Percentiles rank a stretch among this genome's conserved stretches.
These are phyloP conservation scores for Ammodytes dubius DNA, from an alignment of 2,113 vertebrate species.

Conservation along the genomic window DNA sequence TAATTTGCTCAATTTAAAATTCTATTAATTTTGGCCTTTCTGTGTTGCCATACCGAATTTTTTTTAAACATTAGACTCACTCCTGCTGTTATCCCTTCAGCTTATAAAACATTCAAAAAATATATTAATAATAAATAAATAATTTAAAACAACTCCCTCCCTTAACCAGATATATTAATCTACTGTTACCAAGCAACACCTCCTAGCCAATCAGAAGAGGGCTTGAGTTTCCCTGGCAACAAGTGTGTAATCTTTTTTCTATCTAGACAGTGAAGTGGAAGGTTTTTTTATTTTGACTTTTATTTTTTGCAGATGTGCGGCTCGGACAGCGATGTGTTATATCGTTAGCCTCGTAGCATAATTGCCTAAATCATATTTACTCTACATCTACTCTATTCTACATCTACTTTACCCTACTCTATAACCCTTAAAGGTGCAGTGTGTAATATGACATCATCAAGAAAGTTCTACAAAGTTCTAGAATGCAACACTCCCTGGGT, in stretches of 20 bases:
- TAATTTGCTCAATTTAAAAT: background rate
- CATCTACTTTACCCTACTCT: too few relatives aligned
- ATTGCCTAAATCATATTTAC: too few relatives aligned
- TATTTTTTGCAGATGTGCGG: slow-evolving; percentile 42
- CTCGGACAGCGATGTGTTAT: slow-evolving; percentile 5
- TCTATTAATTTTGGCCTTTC: background rate
- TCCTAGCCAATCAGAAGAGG: slow-evolving; percentile 23
- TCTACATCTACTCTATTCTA: too few relatives aligned
- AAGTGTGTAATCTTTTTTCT: background rate
- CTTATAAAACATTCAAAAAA: slow-evolving; percentile 30
- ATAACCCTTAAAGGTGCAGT: too few relatives aligned
- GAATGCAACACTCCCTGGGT: too few relatives aligned
- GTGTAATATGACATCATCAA: too few relatives aligned
- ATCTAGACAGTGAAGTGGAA: too few relatives aligned
- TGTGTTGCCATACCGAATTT: too few relatives aligned
- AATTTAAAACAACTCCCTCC: slow-evolving; percentile 8
- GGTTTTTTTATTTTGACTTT: too few relatives aligned
- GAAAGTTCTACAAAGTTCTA: too few relatives aligned
- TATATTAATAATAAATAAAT: slow-evolving; percentile 31
- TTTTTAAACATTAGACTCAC: too few relatives aligned
- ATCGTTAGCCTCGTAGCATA: too few relatives aligned
- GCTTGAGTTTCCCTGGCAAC: slow-evolving; percentile 28
- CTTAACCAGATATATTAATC: slow-evolving; percentile 41
- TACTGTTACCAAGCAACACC: slow-evolving; percentile 66
- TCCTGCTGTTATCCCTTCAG: background rate